These are phyloP conservation scores for Stichodactyla helianthus DNA, from an alignment of 64 coral and sea anemone species.

Conservation along the genomic window DNA sequence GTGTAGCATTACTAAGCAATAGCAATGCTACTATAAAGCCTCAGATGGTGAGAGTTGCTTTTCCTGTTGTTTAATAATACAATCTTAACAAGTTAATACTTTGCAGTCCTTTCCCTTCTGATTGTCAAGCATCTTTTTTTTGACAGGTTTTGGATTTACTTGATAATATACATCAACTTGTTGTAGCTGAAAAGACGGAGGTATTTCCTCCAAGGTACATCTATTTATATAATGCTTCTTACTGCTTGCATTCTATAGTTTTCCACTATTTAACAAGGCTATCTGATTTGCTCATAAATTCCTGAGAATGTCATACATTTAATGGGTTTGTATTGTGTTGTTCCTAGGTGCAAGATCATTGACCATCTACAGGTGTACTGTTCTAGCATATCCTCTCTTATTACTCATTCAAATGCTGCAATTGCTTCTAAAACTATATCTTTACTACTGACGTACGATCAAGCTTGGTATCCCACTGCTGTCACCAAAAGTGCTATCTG, in stretches of 20 bases:
- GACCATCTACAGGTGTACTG: background rate
- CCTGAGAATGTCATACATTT: no score
- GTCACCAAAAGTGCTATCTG: background rate
- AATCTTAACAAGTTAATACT: no score
- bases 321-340: background rate
- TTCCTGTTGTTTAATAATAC: background rate
- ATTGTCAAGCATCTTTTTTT: background rate
- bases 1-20: constrained; percentile 12
- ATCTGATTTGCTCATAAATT: no score
- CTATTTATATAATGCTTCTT: background rate
- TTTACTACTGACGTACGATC: background rate
- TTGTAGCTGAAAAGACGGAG: constrained; percentile 11
- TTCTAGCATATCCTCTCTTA: background rate
- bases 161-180: constrained; percentile 19
- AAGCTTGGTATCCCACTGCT: background rate
- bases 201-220: background rate
- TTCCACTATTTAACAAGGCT: no score
- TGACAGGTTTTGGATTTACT: constrained; percentile 28
- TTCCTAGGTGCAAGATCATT: constrained; percentile 13
- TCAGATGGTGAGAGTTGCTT: background rate
- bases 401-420: background rate
- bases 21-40: background rate
- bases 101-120: background rate
- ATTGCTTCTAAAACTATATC: constrained; percentile 4
- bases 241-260: background rate